phyloP scores from a whole-genome alignment of 2,113 vertebrate species.

The Haliaeetus leucogaster region DNA sequence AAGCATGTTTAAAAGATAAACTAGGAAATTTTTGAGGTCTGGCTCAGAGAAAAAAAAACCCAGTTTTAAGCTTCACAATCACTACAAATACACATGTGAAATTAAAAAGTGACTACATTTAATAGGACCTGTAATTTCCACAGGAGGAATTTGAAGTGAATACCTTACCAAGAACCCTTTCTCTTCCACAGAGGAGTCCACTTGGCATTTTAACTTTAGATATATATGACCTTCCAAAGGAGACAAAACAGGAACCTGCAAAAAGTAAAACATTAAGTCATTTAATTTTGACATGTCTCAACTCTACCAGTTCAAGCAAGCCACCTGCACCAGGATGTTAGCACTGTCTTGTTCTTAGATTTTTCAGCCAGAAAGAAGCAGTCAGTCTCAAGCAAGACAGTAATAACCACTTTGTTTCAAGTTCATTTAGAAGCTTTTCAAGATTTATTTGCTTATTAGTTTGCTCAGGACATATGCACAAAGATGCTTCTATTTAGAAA shows the following conservation, averaged over 20 bases:
- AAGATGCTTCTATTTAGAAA: background rate
- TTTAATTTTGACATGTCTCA: background rate
- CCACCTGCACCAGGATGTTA: background rate
- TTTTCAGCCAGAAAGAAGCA: background rate
- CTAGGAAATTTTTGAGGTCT: background rate
- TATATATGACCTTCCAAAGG: slow-evolving; percentile 92
- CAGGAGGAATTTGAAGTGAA: background rate
- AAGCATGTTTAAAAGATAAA: background rate
- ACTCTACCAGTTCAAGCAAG: background rate
- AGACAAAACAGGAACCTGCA: slow-evolving; percentile 90
- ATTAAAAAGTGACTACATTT: background rate
- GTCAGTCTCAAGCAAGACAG: background rate
- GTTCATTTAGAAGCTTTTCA: background rate
- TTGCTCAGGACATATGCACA: background rate
- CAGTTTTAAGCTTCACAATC: background rate
- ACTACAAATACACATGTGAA: background rate
- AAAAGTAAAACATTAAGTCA: background rate
- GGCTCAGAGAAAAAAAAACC: background rate
- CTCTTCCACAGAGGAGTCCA: slow-evolving; percentile 87
- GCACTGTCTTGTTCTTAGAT: background rate
- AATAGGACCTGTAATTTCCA: background rate
- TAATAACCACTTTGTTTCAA: background rate
- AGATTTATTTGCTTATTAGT: background rate
- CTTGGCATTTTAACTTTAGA: slow-evolving; percentile 91
- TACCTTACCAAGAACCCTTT: slow-evolving; percentile 91